Evolutionary conservation across 2,797 vertebrate species (phyloP), one percentile per base, ranked within the genome.

Genomic region (Botia almorhae): DNA sequence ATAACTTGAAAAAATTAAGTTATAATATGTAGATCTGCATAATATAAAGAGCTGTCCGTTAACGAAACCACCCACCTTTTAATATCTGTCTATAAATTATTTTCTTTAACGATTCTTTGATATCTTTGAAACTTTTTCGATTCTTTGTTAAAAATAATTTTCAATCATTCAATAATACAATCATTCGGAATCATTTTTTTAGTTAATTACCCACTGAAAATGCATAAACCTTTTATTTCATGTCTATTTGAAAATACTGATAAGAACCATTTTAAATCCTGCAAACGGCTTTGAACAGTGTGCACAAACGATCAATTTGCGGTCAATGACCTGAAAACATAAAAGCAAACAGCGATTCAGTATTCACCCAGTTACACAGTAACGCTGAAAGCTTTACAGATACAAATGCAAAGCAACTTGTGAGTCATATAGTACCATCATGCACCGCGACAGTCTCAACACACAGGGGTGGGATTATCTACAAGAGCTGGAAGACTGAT

Each of bases 371-470:
- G 33, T 33, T 33, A 33, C 33, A 33, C 33, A 33, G 70, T 36
- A 67, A 58, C 71, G 50, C 70, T 63, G 68, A 69, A 78, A 53
- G 69, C 68, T 71, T 21, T 60, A 55, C 7, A 33, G 43, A 21
- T 10, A 43, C 67, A 76, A 43, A 73, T 43, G 78, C 23, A 77
- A 68, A 69, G 33, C 50, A 50, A 61, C 13, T 43, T 83, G 33
- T 33, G 83, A 83, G 85, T 86, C 85, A 83, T 33, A 13, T 55
- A 12, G 64, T 26, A 53, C 85, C 83, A 76, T 79, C 79, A 85
- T 87, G 85, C 85, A 85, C 29, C 26, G 83, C 85, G 85, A 33
- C 14, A 6, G 77, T 63, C 43, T 43, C 53, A 64, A 64, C 61
- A 23, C 69, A 56, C 48, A 12, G 56, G 55, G 75, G 67, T 61